These are phyloP conservation scores for Eonycteris spelaea DNA, from an alignment of 2,113 vertebrate genomes.

Conservation along the genomic window DNA sequence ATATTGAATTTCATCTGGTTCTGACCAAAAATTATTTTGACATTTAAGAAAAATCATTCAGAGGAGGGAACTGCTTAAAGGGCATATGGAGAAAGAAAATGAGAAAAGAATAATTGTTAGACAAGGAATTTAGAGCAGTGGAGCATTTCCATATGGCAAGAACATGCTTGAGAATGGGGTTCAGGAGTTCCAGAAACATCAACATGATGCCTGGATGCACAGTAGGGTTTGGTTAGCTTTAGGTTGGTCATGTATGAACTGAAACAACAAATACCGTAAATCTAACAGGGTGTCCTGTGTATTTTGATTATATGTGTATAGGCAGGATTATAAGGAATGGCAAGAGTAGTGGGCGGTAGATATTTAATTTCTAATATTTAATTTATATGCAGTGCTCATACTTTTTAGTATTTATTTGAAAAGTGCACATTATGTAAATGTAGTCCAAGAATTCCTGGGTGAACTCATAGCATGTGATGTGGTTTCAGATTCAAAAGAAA, in stretches of 20 bases:
- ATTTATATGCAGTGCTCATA: neutral
- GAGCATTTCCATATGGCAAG: neutral
- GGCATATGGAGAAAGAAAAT: rapidly evolving
- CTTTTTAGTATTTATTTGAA: neutral
- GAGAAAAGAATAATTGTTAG: neutral
- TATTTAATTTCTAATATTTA: neutral
- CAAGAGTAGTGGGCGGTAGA: neutral
- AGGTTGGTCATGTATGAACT: neutral
- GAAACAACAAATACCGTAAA: neutral
- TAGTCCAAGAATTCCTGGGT: neutral
- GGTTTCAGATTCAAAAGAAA: neutral
- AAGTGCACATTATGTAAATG: neutral
- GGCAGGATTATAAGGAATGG: neutral
- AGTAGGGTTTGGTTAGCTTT: neutral
- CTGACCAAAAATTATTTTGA: neutral
- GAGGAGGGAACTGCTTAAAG: neutral
- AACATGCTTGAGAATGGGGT: neutral
- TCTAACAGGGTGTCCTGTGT: neutral
- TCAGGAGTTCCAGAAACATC: too few species aligned
- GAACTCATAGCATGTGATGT: neutral
- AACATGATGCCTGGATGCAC: rapidly evolving
- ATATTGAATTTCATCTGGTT: neutral
- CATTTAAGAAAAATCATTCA: neutral
- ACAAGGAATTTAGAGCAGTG: neutral
- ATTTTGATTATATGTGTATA: neutral